Evolutionary conservation across 2,888 invertebrate genomes (phyloP).

Genomic region (Microplitis manilae): DNA sequence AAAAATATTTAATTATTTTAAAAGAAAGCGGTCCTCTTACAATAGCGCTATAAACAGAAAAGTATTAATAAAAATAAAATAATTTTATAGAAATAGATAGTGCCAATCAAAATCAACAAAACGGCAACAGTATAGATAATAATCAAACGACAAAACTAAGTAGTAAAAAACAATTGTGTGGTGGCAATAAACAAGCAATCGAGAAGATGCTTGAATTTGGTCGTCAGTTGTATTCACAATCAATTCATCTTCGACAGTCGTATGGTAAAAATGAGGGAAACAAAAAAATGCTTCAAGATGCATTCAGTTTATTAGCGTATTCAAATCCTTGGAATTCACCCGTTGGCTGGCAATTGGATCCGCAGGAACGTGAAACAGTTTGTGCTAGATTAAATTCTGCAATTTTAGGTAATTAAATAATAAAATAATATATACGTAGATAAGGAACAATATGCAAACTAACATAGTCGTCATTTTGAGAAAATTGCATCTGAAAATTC

Average conservation of each 20-base stretch:
- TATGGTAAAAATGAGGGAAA: slow-evolving; percentile 86
- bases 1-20: no score
- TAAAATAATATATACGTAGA: background rate
- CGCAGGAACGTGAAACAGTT: slow-evolving; percentile 94
- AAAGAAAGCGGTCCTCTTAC: no score
- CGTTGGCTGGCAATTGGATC: slow-evolving; percentile 95
- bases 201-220: slow-evolving; percentile 96
- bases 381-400: slow-evolving; percentile 98
- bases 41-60: no score
- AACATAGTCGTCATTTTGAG: no score
- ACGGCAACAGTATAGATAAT: slow-evolving; percentile 56
- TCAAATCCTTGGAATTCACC: slow-evolving; percentile 98
- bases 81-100: slow-evolving; percentile 73
- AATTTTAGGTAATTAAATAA: slow-evolving; percentile 84
- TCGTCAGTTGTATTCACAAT: slow-evolving; percentile 92
- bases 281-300: slow-evolving; percentile 96
- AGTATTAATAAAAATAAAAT: no score
- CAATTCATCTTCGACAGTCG: slow-evolving; percentile 86
- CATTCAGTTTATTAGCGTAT: slow-evolving; percentile 97
- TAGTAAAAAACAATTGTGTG: slow-evolving; percentile 75
- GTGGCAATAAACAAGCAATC: slow-evolving; percentile 85
- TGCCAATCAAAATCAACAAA: slow-evolving; percentile 61
- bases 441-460: background rate
- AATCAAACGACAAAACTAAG: slow-evolving; percentile 57
- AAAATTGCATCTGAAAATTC: no score